phyloP scores from a whole-genome alignment of 2,888 invertebrate genomes.

The Parascotia fuliginaria region DNA sequence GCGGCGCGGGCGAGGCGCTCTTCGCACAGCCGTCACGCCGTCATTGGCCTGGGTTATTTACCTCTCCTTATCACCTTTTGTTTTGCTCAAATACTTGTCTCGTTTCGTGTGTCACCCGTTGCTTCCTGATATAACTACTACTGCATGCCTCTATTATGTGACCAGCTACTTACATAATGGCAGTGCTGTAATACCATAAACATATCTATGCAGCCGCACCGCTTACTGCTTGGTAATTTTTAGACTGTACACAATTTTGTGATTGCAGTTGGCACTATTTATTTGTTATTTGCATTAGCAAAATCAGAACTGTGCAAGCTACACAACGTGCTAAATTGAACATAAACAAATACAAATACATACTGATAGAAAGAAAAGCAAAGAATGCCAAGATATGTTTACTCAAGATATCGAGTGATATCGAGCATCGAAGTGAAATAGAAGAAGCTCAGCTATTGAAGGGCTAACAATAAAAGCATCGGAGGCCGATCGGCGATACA shows the following conservation, averaged over 20 bases:
- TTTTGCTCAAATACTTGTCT: slow-evolving; percentile 80
- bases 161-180: slow-evolving; percentile 8
- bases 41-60: slow-evolving; percentile 84
- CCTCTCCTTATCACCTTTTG: slow-evolving; percentile 85
- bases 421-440: slow-evolving; percentile 74
- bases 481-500: slow-evolving; percentile 82
- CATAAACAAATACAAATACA: slow-evolving; percentile 23
- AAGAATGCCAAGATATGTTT: slow-evolving; percentile 58
- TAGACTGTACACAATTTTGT: not conserved
- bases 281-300: slow-evolving; percentile 5
- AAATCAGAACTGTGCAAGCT: slow-evolving; percentile 9
- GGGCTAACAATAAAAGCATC: slow-evolving; percentile 80
- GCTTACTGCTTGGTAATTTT: not conserved
- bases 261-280: not conserved
- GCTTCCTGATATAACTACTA: slow-evolving; percentile 56
- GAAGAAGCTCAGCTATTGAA: slow-evolving; percentile 73
- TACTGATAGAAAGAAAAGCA: slow-evolving; percentile 34
- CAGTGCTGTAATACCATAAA: slow-evolving; percentile 1
- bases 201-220: not conserved
- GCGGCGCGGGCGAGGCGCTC: slow-evolving; percentile 43
- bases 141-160: slow-evolving; percentile 25
- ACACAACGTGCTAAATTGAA: slow-evolving; percentile 8
- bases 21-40: slow-evolving; percentile 64
- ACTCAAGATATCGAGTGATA: slow-evolving; percentile 68
- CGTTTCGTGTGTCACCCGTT: slow-evolving; percentile 57